Evolutionary conservation across 2,113 vertebrate genomes (phyloP).

Genomic region (Aptenodytes forsteri): DNA sequence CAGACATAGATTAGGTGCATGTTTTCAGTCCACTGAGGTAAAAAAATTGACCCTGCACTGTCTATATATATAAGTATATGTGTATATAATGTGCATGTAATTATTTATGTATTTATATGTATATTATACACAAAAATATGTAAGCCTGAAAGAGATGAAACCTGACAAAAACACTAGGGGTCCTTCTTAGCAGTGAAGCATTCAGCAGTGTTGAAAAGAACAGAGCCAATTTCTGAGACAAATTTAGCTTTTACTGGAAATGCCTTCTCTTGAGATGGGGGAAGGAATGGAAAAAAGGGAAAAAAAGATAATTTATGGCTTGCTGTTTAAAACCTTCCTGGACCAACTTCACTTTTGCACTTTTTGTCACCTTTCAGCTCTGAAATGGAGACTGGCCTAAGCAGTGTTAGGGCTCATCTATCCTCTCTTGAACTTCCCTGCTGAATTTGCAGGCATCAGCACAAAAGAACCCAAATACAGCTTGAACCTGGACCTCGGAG

Average conservation of each 20-base stretch:
- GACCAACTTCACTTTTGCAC: conserved; percentile 36
- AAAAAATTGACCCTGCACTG: neutral
- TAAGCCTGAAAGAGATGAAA: neutral
- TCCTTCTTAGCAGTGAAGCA: conserved; percentile 21
- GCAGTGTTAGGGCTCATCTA: neutral
- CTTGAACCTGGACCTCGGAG: neutral
- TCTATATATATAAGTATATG: neutral
- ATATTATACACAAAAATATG: neutral
- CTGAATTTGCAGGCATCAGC: conserved; percentile 37
- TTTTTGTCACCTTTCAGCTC: conserved; percentile 62
- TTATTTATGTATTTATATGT: neutral
- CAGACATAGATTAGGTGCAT: neutral
- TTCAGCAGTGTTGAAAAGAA: neutral
- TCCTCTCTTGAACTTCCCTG: conserved; percentile 47
- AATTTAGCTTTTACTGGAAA: conserved; percentile 68
- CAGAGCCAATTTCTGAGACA: conserved; percentile 38
- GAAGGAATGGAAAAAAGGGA: neutral
- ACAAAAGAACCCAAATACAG: conserved; percentile 5
- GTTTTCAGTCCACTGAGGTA: neutral
- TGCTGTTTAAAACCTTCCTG: conserved; percentile 29
- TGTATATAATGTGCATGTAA: neutral
- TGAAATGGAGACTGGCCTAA: neutral
- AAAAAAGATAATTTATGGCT: conserved; percentile 29
- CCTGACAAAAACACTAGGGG: conserved; percentile 23
- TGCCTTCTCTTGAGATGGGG: neutral